Evolutionary conservation across 2,888 invertebrate species (phyloP).

Genomic region (Pardosa pseudoannulata): DNA sequence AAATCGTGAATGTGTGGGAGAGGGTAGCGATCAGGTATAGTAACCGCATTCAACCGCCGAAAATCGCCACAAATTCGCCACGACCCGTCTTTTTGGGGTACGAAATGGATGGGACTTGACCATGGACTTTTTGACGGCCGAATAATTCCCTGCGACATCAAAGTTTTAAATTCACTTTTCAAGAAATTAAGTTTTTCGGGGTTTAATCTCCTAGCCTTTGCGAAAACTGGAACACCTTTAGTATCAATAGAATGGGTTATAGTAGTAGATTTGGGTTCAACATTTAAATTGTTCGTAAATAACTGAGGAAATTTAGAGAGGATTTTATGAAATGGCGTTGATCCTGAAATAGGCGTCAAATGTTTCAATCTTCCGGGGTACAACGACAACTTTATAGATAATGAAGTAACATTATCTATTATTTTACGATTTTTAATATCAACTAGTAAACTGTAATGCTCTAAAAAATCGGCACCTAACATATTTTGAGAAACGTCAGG

Average conservation of each 20-base stretch:
- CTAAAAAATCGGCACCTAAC: conserved; percentile 70
- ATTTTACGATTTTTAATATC: conserved; percentile 16
- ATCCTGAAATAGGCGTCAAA: neutral
- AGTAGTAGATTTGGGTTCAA: neutral
- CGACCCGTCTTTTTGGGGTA: conserved; percentile 8
- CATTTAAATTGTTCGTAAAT: neutral
- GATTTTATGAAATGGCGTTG: neutral
- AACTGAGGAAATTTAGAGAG: neutral
- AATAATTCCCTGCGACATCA: neutral
- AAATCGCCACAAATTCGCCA: conserved; percentile 17
- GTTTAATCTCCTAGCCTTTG: conserved; percentile 8
- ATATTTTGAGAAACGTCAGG: conserved; percentile 71
- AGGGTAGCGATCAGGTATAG: conserved; percentile 7
- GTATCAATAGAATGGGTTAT: conserved; percentile 13
- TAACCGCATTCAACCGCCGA: neutral
- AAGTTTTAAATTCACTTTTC: neutral
- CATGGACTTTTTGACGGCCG: conserved; percentile 29
- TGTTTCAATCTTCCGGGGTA: neutral
- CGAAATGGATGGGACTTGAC: conserved; percentile 51
- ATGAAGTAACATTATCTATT: neutral
- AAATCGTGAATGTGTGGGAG: conserved; percentile 19
- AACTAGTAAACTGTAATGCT: conserved; percentile 4
- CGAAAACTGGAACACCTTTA: conserved; percentile 18
- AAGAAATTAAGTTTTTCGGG: conserved; percentile 4
- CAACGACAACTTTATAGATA: neutral